Percentiles rank a stretch among this genome's conserved stretches.
phyloP scores from a whole-genome alignment of 2,888 invertebrate genomes.

The Ectobius pallidus region DNA sequence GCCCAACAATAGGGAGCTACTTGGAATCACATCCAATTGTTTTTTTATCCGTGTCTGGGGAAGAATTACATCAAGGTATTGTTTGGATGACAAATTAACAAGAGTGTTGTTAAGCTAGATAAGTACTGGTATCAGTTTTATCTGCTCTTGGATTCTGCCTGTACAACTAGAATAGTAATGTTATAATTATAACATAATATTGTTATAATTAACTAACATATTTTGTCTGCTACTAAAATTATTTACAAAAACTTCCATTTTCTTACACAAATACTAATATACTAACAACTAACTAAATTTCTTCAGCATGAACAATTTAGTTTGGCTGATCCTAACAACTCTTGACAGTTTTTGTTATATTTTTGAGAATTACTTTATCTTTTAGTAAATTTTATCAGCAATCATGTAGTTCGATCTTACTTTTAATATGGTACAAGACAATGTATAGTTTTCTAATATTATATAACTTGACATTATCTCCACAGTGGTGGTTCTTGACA shows the following conservation, averaged over 20 bases:
- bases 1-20: conserved; percentile 3
- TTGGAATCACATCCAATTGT: neutral
- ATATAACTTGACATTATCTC: no score
- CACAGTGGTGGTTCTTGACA: no score
- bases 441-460: no score
- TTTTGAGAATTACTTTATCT: no score
- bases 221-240: neutral
- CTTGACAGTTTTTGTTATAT: no score
- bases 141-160: neutral
- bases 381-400: no score
- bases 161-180: neutral
- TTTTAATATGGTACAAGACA: no score
- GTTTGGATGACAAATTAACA: neutral
- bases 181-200: neutral
- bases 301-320: neutral
- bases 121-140: neutral
- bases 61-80: neutral
- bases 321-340: no score
- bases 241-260: neutral
- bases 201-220: conserved; percentile 9
- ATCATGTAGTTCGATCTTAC: no score
- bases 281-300: neutral
- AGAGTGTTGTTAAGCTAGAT: neutral
- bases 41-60: neutral
- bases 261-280: neutral